Conservation (phyloP, 2,888 invertebrate species). For the Ischnus inquisitorius region DNA sequence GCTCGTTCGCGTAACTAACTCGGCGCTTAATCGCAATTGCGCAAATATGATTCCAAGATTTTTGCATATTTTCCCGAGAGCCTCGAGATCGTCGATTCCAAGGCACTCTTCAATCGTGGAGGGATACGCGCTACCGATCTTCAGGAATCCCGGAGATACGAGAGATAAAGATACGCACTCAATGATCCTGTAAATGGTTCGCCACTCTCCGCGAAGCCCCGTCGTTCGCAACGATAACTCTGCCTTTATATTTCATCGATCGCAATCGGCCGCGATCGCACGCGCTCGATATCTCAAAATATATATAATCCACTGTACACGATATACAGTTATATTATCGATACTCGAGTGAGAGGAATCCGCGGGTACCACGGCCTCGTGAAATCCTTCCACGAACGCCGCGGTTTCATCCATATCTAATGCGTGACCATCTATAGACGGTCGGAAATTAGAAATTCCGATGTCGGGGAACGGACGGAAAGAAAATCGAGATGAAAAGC, state of each 20-base stretch:
- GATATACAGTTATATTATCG: neutral
- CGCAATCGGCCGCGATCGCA: slow-evolving; percentile 40
- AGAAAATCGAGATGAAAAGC: slow-evolving; percentile 39
- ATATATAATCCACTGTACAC: neutral
- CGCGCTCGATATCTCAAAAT: slow-evolving; percentile 40
- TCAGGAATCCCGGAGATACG: slow-evolving; percentile 24
- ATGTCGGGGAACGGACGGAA: slow-evolving; percentile 21
- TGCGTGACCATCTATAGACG: neutral
- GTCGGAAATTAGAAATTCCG: slow-evolving; percentile 42
- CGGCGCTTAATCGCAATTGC: neutral
- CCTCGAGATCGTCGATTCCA: slow-evolving; percentile 13
- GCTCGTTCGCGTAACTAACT: neutral
- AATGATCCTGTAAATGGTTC: slow-evolving; percentile 41
- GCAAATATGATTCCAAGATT: neutral
- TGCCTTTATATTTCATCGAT: slow-evolving; percentile 14
- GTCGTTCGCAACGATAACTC: neutral
- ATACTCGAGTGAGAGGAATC: slow-evolving; percentile 40
- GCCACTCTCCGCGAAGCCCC: slow-evolving; percentile 32
- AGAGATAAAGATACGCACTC: slow-evolving; percentile 9
- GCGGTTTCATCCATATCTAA: slow-evolving; percentile 15
- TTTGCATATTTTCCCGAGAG: slow-evolving; percentile 25
- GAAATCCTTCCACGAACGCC: slow-evolving; percentile 31
- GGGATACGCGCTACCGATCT: slow-evolving; percentile 36
- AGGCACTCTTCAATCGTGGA: slow-evolving; percentile 13
- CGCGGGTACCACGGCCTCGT: slow-evolving; percentile 27